Evolutionary conservation across 2,888 invertebrate genomes (phyloP), one percentile per base, ranked within the genome.

Genomic region (Hemicrepidius hirtus): DNA sequence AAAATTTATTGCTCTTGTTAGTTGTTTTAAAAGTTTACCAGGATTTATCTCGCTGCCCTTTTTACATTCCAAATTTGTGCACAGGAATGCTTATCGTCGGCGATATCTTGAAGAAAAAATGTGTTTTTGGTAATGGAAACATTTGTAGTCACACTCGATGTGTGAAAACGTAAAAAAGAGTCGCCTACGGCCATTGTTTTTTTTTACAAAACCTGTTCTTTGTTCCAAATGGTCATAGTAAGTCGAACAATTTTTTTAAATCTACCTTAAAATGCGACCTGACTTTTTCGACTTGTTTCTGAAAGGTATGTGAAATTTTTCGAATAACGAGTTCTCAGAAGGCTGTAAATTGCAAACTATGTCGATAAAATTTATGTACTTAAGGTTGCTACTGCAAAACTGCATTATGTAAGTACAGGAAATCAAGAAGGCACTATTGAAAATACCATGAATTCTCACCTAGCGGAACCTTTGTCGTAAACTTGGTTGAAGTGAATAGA

Each of bases 121-220:
- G 78, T 82, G 83, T 82, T 82, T 80, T 77, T 77, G 75, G 78
- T 84, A 83, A 82, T 82, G 80, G 80, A 80, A 79, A 82, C 83
- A 84, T 84, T 84, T 84, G 83, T 82, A 83, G 83, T 82, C 82
- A 76, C 80, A 80, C 82, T 80, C 77, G 80, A 82, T 80, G 82
- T 82, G 83, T 82, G 82, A 83, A 81, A 81, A 78, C 53, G 40
- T 20, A 46, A 65, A 73, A 73, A 73, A 69, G 41, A 21, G 16
- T 35, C 24, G 55, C 59, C 24, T 50, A 44, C 62, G 60, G 60
- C 21, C 66, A 55, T 50, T 60, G 20, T n/a, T 41, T 62, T 18
- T 55, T 72, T 72, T 68, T 72, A 35, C 46, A 57, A 66, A 68
- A 72, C 72, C 24, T 18, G 71, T 71, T 67, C 62, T 60, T 57